Evolutionary conservation across 1,140 invertebrate genomes (phyloP), one percentile per base, ranked within the genome.

Genomic region (Magallana angulata): DNA sequence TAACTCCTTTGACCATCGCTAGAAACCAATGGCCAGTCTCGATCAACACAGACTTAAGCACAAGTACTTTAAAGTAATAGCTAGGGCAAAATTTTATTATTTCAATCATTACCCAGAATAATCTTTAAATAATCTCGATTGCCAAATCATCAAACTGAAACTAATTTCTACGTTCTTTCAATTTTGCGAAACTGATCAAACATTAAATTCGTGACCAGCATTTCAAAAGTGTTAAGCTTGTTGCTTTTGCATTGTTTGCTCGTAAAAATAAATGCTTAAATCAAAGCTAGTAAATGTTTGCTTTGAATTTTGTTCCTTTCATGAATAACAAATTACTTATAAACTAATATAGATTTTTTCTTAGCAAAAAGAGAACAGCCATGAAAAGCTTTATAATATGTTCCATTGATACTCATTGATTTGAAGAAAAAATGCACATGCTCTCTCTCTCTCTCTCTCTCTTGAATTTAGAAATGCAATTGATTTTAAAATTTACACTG

Each of bases 81-180:
- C n/a, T n/a, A 8, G 68, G 12, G 36, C 68, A 24, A 30, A 76
- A 76, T 18, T 16, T 57, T 1, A 14, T 8, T 64, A 24, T 30
- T 83, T 48, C 8, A 14, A 48, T 48, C 36, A 48, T 18, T 82
- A 68, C 12, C 11, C 6, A 36, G 86, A 84, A 60, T 48, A 59
- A 36, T 14, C 59, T 18, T 62, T 76, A 30, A 30, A 76, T 86
- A 80, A 82, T 60, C 82, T 48, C 56, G 58, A 71, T 76, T 82
- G 68, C 80, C 84, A 62, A 68, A 58, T 36, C 48, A 59, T 88
- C 57, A 48, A 57, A 48, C 36, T 48, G 36, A 48, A 36, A 36
- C 71, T 64, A 60, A 56, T 48, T 18, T 81, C 24, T 12, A 82
- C 56, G 84, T 48, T 76, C 68, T 76, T 76, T 76, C 68, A 76